Evolutionary conservation across 2,888 invertebrate genomes (phyloP).

Genomic region (Gymnoscelis rufifasciata): DNA sequence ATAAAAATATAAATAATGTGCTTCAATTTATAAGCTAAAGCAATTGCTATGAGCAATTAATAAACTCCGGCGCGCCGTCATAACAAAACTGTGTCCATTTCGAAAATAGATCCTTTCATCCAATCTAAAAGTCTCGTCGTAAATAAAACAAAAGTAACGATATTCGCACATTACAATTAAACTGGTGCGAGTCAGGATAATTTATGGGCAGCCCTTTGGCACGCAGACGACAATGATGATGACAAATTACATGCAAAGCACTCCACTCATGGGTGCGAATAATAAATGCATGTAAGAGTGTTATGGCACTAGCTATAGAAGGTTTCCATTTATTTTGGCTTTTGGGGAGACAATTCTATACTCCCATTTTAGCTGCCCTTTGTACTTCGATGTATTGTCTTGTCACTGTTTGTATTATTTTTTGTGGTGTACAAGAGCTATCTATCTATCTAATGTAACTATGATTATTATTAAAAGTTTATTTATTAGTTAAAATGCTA

Average conservation of each 20-base stretch:
- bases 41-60: not conserved
- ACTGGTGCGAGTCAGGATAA: conserved; percentile 12
- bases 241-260: conserved; percentile 28
- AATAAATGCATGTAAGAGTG: conserved; percentile 16
- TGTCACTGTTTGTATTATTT: no score
- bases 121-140: conserved; percentile 6
- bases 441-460: no score
- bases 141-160: conserved; percentile 9
- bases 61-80: not conserved
- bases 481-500: no score
- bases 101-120: conserved; percentile 6
- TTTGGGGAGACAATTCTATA: no score
- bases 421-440: no score
- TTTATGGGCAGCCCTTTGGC: conserved; percentile 16
- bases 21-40: no score
- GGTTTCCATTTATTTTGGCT: no score
- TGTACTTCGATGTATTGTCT: no score
- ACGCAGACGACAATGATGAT: conserved; percentile 28
- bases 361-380: no score
- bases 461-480: no score
- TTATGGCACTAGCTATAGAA: no score
- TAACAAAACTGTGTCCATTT: not conserved
- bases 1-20: not conserved
- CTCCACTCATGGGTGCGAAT: conserved; percentile 18
- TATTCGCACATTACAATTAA: conserved; percentile 20